phyloP scores from a whole-genome alignment of 1,140 invertebrate species.

The Brachionus calyciflorus region DNA sequence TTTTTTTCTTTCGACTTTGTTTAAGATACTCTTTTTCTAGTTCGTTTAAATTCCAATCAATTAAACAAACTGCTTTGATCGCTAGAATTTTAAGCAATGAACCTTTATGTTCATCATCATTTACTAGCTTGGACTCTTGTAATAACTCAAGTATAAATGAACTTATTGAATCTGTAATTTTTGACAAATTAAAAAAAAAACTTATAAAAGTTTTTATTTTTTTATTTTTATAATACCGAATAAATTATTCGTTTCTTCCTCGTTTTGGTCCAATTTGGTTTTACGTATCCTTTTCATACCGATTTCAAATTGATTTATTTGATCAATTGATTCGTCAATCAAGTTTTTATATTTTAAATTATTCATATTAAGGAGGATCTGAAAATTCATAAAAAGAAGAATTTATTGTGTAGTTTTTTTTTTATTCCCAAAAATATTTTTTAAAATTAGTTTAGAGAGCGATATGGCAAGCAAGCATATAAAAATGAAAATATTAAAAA shows the following conservation, averaged over 20 bases:
- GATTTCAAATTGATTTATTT: constrained; percentile 15
- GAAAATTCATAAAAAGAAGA: not conserved
- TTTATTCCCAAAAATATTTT: constrained; percentile 24
- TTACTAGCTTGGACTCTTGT: not conserved
- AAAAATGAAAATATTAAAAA: not conserved
- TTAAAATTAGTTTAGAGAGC: not conserved
- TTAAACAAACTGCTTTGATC: constrained; percentile 18
- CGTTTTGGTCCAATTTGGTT: not conserved
- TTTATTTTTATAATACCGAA: not conserved
- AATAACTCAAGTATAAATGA: constrained; percentile 19
- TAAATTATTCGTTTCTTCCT: constrained; percentile 2
- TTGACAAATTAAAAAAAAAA: too few relatives aligned
- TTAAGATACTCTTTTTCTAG: constrained; percentile 25
- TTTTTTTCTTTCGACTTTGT: too few relatives aligned
- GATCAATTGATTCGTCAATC: constrained; percentile 33
- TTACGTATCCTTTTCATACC: not conserved
- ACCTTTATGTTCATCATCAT: not conserved
- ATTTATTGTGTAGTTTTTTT: constrained; percentile 26
- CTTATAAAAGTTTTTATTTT: not conserved
- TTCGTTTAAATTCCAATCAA: constrained; percentile 18
- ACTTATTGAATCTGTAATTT: constrained; percentile 29
- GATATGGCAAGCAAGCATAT: not conserved
- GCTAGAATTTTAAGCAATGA: constrained; percentile 6
- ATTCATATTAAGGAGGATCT: not conserved
- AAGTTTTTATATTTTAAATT: constrained; percentile 38